Percentiles rank a stretch among this genome's conserved stretches.
These are phyloP conservation scores for Laodelphax striatellus DNA, from an alignment of 1,140 invertebrate genomes.

Conservation along the genomic window DNA sequence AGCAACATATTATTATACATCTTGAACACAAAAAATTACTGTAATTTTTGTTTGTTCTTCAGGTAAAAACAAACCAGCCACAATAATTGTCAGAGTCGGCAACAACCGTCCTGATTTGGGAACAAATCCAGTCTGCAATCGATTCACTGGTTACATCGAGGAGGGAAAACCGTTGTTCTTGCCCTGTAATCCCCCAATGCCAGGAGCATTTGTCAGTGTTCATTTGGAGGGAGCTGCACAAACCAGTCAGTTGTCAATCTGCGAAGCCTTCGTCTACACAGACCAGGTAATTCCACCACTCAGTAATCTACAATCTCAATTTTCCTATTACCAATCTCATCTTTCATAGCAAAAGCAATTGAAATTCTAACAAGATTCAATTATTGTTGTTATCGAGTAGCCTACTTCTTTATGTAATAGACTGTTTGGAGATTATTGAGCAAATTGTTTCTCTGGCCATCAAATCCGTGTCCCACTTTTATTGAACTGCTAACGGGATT, in stretches of 20 bases:
- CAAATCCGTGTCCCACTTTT: no score
- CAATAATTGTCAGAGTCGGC: slow-evolving; percentile 80
- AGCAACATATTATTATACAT: no score
- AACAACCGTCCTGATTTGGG: slow-evolving; percentile 90
- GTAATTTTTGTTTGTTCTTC: neutral
- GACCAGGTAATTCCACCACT: slow-evolving; percentile 52
- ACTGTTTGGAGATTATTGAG: no score
- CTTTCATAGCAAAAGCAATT: neutral
- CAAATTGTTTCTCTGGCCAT: no score
- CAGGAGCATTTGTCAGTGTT: slow-evolving; percentile 86
- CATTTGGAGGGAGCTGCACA: slow-evolving; percentile 62
- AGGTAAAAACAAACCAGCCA: slow-evolving; percentile 61
- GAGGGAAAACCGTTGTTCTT: slow-evolving; percentile 85
- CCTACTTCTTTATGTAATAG: no score
- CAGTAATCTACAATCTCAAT: neutral
- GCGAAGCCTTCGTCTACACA: slow-evolving; percentile 90
- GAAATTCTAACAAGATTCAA: no score
- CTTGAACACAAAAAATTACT: no score
- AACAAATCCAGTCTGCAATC: slow-evolving; percentile 86
- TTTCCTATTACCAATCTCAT: neutral
- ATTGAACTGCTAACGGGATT: no score
- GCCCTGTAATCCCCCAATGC: slow-evolving; percentile 90
- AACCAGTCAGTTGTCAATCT: slow-evolving; percentile 71
- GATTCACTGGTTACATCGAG: slow-evolving; percentile 73
- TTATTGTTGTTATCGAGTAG: no score